Evolutionary conservation across 2,888 invertebrate genomes (phyloP).

Genomic region (Poecilobothrus nobilitatus): DNA sequence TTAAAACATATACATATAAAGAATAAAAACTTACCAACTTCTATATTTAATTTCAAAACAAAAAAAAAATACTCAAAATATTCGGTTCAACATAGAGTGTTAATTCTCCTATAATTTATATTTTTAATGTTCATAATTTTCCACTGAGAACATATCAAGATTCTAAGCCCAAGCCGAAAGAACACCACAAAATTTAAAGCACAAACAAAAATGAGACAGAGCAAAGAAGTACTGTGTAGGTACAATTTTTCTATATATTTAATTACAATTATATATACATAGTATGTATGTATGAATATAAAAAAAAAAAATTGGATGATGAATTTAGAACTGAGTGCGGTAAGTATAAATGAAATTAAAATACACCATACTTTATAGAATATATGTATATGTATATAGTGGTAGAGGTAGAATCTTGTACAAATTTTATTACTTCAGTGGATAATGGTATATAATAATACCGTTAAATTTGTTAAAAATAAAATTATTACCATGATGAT

Average conservation of each 20-base stretch:
- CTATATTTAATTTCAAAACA: too few species aligned
- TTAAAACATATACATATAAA: background rate
- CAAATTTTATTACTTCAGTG: background rate
- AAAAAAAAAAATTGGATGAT: too few species aligned
- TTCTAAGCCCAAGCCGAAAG: background rate
- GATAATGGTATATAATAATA: background rate
- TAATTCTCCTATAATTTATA: background rate
- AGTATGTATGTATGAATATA: too few species aligned
- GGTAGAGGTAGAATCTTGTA: too few species aligned
- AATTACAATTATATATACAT: too few species aligned
- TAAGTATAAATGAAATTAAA: background rate
- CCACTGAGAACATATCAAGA: background rate
- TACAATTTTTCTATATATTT: too few species aligned
- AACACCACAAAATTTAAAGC: background rate
- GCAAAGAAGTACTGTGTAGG: too few species aligned
- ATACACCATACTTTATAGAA: background rate
- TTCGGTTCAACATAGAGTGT: background rate
- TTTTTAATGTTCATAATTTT: slow-evolving; percentile 1
- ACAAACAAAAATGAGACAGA: too few species aligned
- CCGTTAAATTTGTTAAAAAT: background rate
- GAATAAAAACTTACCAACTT: background rate
- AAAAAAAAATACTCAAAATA: too few species aligned
- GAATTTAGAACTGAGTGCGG: too few species aligned
- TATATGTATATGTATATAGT: too few species aligned
- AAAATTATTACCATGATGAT: slow-evolving; percentile 4